Evolutionary conservation across 2,113 vertebrate genomes (phyloP), one percentile per base, ranked within the genome.

Genomic region (Gadus macrocephalus): DNA sequence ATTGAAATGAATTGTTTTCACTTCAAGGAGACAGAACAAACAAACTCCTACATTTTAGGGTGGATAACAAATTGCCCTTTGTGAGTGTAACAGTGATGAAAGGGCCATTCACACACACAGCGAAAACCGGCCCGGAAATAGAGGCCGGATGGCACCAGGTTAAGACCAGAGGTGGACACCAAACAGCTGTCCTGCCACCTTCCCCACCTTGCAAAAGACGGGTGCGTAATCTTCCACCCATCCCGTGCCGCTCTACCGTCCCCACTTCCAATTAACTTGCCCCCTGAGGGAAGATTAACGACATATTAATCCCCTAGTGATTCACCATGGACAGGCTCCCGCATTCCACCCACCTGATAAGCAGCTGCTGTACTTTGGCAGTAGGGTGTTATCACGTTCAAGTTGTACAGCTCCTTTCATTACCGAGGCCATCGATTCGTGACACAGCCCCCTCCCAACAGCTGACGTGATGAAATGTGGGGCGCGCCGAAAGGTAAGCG

Each of bases 221-320:
- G 63, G 17, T 59, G 25, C 79, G 70, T 89, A 81, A 86, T 90
- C 88, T n/a, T 58, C n/a, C 55, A 64, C 80, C 83, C 81, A 69
- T 76, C 74, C 76, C 79, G 69, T 28, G 68, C 79, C 70, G 77
- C 59, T 84, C 80, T 56, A 68, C 68, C 73, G 49, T 62, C 15
- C 75, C 55, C 60, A 27, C 63, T 49, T 75, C 60, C 83, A 76
- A 73, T 83, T 84, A 85, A 85, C 55, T 58, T n/a, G 5, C 77
- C 73, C 76, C 62, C 69, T 74, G 75, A 69, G 80, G 68, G 19
- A 71, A 68, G 81, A 86, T 85, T 83, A 87, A 85, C 81, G 69
- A 81, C 77, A 82, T 86, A 85, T 64, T 19, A 86, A 87, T 86
- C 81, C 69, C 69, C 19, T 76, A 64, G 42, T 83, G 84, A 86